Percentiles rank a stretch among this genome's conserved stretches.
These are phyloP conservation scores for Bothrops jararaca DNA, from an alignment of 2,113 vertebrate genomes.

Conservation along the genomic window DNA sequence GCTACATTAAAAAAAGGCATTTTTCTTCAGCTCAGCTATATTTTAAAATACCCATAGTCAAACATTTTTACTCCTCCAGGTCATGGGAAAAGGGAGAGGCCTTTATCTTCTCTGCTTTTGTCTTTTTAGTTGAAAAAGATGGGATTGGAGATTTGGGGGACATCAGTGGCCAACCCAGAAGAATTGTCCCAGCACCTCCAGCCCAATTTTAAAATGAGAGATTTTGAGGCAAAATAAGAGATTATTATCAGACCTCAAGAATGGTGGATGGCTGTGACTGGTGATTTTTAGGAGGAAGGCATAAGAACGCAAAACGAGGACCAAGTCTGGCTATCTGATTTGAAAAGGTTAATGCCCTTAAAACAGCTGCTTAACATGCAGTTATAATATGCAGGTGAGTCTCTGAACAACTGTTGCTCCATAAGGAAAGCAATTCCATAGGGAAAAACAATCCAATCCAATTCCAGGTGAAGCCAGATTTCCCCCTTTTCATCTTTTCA, in stretches of 20 bases:
- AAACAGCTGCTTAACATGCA: neutral
- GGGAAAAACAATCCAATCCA: neutral
- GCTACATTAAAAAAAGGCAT: slow-evolving; percentile 10
- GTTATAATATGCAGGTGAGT: neutral
- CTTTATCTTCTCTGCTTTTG: slow-evolving; percentile 1
- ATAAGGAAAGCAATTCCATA: neutral
- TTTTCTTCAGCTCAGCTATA: slow-evolving; percentile 41
- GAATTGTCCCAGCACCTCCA: neutral
- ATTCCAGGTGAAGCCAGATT: neutral
- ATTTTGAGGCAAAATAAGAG: neutral
- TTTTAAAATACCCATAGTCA: neutral
- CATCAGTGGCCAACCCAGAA: neutral
- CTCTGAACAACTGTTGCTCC: neutral
- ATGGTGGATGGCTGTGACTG: neutral
- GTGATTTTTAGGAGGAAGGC: neutral
- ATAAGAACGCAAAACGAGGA: neutral
- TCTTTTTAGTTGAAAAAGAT: neutral
- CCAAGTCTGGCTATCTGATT: neutral
- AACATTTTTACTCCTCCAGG: neutral
- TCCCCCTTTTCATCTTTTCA: neutral
- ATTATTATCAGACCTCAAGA: neutral
- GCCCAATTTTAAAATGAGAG: neutral
- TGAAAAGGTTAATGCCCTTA: neutral
- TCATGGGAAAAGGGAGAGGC: neutral
- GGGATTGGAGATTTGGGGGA: neutral